Evolutionary conservation across 1,140 invertebrate species (phyloP).

Genomic region (Panagrolaimus sp.): DNA sequence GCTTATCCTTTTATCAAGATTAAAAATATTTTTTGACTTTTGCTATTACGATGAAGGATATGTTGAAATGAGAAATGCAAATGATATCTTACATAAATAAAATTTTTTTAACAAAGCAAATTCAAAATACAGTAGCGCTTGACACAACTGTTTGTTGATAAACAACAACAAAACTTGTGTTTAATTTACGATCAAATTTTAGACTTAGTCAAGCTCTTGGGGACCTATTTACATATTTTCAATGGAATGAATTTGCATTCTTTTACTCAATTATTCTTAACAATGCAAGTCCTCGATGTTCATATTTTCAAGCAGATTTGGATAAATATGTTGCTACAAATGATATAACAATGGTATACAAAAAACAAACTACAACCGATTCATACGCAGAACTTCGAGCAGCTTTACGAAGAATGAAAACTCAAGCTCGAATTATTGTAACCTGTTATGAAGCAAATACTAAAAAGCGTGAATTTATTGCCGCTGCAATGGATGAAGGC

Average conservation of each 20-base stretch:
- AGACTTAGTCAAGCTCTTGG: conserved; percentile 6
- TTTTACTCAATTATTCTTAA: conserved; percentile 6
- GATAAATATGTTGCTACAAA: neutral
- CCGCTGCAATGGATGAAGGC: conserved; percentile 5
- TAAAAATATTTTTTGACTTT: no score
- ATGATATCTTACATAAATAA: no score
- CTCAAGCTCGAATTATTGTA: conserved; percentile 3
- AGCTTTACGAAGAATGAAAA: conserved; percentile 9
- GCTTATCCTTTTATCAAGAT: no score
- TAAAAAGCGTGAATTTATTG: conserved; percentile 23
- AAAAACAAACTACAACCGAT: neutral
- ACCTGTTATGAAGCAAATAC: conserved; percentile 19
- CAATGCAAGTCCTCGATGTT: neutral
- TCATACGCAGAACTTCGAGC: neutral
- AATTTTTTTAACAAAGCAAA: no score
- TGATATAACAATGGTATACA: conserved; percentile 8
- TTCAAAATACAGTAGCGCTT: no score
- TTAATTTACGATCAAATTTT: neutral
- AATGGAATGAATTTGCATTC: conserved; percentile 13
- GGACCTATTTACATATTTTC: neutral
- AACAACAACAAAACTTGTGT: no score
- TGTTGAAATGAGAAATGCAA: no score
- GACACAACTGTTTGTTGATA: no score
- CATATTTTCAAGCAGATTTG: conserved; percentile 8
- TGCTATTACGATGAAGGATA: no score